phyloP scores from a whole-genome alignment of 92 coral and sea anemone genomes.

The Palythoa grandis region DNA sequence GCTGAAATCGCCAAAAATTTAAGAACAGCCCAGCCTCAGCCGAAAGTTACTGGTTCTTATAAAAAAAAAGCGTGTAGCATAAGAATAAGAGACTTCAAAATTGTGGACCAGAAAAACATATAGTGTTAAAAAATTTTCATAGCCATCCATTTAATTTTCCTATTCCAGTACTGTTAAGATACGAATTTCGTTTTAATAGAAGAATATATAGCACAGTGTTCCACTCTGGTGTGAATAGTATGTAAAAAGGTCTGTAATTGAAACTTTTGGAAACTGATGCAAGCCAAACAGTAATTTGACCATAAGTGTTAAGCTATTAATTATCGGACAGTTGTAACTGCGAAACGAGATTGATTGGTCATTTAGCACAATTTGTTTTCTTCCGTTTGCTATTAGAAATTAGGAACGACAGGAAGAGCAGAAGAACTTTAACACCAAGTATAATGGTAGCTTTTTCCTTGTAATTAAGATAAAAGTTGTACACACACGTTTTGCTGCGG shows the following conservation, averaged over 20 bases:
- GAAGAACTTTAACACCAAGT: background rate
- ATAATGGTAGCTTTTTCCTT: background rate
- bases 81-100: too few relatives aligned
- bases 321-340: background rate
- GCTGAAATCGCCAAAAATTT: too few relatives aligned
- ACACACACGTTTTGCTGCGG: too few relatives aligned
- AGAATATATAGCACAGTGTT: too few relatives aligned
- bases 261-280: background rate
- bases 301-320: background rate
- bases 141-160: too few relatives aligned
- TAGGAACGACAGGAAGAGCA: background rate
- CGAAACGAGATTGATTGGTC: constrained; percentile 5
- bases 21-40: too few relatives aligned
- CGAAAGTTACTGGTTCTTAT: too few relatives aligned
- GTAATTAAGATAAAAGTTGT: background rate
- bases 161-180: too few relatives aligned
- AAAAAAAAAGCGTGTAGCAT: too few relatives aligned
- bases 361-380: background rate
- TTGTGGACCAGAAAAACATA: too few relatives aligned
- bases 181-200: too few relatives aligned
- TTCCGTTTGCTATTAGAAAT: background rate
- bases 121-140: too few relatives aligned
- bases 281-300: background rate
- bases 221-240: background rate
- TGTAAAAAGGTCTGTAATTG: background rate